Percentiles rank a stretch among this genome's conserved stretches.
Evolutionary conservation across 1,140 invertebrate genomes (phyloP).

Genomic region (Hormaphis cornu): DNA sequence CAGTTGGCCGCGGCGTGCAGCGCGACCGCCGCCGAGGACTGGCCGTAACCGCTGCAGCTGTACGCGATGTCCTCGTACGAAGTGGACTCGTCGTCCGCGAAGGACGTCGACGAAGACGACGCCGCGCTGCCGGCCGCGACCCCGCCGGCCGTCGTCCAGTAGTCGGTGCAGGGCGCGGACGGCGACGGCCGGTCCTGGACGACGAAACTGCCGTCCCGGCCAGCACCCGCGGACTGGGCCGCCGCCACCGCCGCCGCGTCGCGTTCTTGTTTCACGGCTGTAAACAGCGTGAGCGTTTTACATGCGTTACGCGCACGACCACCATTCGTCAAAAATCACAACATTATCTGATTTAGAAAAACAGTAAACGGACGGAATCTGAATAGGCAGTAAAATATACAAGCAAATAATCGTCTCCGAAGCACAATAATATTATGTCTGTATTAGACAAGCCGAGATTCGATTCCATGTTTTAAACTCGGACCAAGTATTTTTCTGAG

Average conservation of each 20-base stretch:
- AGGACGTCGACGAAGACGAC: constrained; percentile 12
- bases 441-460: too few relatives aligned
- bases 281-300: neutral
- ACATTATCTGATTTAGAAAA: too few relatives aligned
- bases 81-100: constrained; percentile 13
- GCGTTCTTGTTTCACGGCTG: constrained; percentile 4
- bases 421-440: too few relatives aligned
- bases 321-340: too few relatives aligned
- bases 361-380: too few relatives aligned
- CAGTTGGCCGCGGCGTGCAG: neutral
- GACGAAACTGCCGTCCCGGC: neutral
- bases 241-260: neutral
- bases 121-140: constrained; percentile 2
- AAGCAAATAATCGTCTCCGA: too few relatives aligned
- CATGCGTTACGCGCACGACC: too few relatives aligned
- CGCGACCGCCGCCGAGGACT: neutral
- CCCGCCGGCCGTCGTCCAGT: neutral
- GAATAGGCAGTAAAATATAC: too few relatives aligned
- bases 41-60: neutral
- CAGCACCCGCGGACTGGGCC: neutral
- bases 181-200: neutral
- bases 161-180: neutral
- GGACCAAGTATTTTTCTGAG: too few relatives aligned
- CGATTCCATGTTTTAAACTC: too few relatives aligned
- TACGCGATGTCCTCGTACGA: constrained; percentile 28